phyloP scores from a whole-genome alignment of 1,140 invertebrate genomes.

The Asobara japonica region DNA sequence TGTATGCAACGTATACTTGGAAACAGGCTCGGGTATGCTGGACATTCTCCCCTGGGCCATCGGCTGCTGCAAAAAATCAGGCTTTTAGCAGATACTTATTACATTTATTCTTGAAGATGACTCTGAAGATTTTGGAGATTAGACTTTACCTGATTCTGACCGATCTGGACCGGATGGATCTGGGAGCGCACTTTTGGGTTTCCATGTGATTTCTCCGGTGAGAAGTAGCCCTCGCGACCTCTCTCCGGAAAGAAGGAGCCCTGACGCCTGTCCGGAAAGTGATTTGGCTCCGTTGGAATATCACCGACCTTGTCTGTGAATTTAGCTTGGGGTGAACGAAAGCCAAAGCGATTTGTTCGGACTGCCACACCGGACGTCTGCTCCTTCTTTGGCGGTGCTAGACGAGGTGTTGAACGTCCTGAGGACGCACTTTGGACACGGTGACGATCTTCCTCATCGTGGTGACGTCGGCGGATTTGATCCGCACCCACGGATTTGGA shows the following conservation, averaged over 20 bases:
- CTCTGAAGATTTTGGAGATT: no score
- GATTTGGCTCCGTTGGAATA: conserved; percentile 54
- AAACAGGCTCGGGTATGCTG: conserved; percentile 51
- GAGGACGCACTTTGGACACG: conserved; percentile 54
- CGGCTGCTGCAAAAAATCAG: not conserved
- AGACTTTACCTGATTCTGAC: conserved; percentile 26
- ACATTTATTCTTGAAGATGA: no score
- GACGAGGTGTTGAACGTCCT: conserved; percentile 64
- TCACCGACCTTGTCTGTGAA: conserved; percentile 66
- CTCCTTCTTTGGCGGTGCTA: conserved; percentile 68
- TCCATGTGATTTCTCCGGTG: not conserved
- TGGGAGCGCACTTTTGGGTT: not conserved
- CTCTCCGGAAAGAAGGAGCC: not conserved
- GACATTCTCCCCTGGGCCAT: conserved; percentile 29
- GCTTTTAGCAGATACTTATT: no score
- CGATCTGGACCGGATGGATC: not conserved
- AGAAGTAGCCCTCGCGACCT: not conserved
- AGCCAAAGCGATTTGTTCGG: conserved; percentile 67
- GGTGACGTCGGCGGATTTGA: conserved; percentile 47
- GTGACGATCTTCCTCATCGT: conserved; percentile 48
- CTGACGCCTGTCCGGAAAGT: conserved; percentile 49
- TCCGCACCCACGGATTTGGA: conserved; percentile 63
- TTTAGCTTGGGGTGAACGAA: conserved; percentile 59
- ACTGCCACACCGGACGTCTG: conserved; percentile 56
- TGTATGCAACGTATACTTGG: conserved; percentile 78